Conservation (phyloP, 2,113 vertebrate species). For the Gulo gulo region DNA sequence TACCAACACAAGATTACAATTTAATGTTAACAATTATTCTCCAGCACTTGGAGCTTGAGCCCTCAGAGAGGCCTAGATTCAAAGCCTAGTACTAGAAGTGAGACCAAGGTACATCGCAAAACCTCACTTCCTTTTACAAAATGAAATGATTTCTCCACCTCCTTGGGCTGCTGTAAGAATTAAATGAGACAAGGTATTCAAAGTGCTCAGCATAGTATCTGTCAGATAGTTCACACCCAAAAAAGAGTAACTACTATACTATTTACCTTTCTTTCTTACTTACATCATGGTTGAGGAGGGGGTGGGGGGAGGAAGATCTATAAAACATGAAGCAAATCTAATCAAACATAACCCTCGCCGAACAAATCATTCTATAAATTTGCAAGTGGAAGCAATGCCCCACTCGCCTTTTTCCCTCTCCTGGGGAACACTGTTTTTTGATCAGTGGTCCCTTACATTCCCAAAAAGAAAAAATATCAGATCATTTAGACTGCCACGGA, state of each 20-base stretch:
- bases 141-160: neutral
- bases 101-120: neutral
- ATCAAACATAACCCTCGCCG: neutral
- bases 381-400: neutral
- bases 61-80: neutral
- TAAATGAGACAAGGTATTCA: slow-evolving; percentile 36
- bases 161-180: slow-evolving; percentile 2
- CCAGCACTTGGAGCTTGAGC: neutral
- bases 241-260: slow-evolving; percentile 16
- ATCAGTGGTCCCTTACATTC: slow-evolving; percentile 48
- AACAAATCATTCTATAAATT: neutral
- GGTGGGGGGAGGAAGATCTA: neutral
- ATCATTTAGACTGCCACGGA: slow-evolving; percentile 62
- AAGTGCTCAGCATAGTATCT: slow-evolving; percentile 1
- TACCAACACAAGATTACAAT: neutral
- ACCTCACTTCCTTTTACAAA: neutral
- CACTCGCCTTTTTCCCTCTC: slow-evolving; percentile 44
- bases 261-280: slow-evolving; percentile 54
- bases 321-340: slow-evolving; percentile 35
- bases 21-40: neutral
- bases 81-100: neutral
- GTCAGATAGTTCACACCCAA: neutral
- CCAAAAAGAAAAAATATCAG: slow-evolving; percentile 62
- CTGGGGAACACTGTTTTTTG: slow-evolving; percentile 50
- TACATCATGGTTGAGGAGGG: neutral